Conservation (phyloP, 1,140 invertebrate genomes). For the Limonius californicus region DNA sequence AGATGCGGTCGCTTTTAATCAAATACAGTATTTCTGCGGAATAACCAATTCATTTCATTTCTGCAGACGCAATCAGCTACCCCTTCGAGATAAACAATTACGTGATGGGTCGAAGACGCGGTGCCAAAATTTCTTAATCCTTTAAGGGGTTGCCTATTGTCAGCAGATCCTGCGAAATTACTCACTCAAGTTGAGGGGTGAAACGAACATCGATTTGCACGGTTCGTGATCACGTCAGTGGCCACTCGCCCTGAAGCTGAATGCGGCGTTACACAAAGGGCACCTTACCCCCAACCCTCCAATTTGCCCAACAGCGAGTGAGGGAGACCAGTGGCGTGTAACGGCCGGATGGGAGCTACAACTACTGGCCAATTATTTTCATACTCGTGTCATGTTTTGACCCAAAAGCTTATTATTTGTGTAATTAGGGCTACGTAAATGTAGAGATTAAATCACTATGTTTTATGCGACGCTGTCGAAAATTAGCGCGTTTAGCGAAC, state of each 20-base stretch:
- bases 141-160: not conserved
- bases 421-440: not conserved
- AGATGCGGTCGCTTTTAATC: too few relatives aligned
- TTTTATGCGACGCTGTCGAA: too few relatives aligned
- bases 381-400: not conserved
- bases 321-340: constrained; percentile 28
- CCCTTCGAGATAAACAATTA: too few relatives aligned
- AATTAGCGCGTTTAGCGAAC: too few relatives aligned
- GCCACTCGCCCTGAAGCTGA: constrained; percentile 39
- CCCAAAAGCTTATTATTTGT: not conserved
- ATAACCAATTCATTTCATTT: too few relatives aligned
- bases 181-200: constrained; percentile 24
- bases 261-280: constrained; percentile 32
- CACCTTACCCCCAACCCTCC: not conserved
- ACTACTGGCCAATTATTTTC: constrained; percentile 1
- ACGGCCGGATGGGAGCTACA: constrained; percentile 17
- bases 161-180: constrained; percentile 4
- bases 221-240: constrained; percentile 44
- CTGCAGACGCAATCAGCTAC: too few relatives aligned
- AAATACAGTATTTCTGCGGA: too few relatives aligned
- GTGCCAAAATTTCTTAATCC: not conserved
- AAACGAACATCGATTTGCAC: constrained; percentile 46
- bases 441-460: not conserved
- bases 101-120: too few relatives aligned
- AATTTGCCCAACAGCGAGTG: not conserved